A percentile compares a stretch with the other conserved stretches of the same genome.
These are phyloP conservation scores for Helicoverpa armigera DNA, from an alignment of 1,140 invertebrate species.

Conservation along the genomic window DNA sequence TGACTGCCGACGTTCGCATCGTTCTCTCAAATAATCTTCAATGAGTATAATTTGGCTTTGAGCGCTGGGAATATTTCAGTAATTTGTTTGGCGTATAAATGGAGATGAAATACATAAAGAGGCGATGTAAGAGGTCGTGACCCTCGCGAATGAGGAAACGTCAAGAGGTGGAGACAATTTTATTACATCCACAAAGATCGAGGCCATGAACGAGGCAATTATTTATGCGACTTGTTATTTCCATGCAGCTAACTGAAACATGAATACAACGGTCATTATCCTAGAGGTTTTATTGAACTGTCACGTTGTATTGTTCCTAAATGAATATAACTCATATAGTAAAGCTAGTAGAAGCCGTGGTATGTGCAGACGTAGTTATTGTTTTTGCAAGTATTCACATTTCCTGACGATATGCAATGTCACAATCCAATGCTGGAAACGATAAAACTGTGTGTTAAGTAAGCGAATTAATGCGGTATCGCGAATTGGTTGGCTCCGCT, in stretches of 20 bases:
- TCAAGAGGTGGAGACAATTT: slow-evolving; percentile 35
- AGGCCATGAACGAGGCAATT: slow-evolving; percentile 42
- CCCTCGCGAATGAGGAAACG: slow-evolving; percentile 44
- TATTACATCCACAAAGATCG: slow-evolving; percentile 42
- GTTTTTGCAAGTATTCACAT: slow-evolving; percentile 38
- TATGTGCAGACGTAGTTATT: slow-evolving; percentile 13
- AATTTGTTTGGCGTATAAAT: slow-evolving; percentile 47
- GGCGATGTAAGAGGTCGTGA: slow-evolving; percentile 40
- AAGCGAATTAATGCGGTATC: slow-evolving; percentile 71
- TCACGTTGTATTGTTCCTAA: slow-evolving; percentile 4
- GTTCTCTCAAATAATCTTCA: slow-evolving; percentile 51
- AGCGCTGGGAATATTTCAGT: slow-evolving; percentile 47
- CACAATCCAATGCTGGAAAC: slow-evolving; percentile 48
- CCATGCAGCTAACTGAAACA: not conserved
- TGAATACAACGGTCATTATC: slow-evolving; percentile 4
- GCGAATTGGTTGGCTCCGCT: slow-evolving; percentile 70
- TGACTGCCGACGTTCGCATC: slow-evolving; percentile 40
- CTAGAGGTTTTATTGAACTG: slow-evolving; percentile 21
- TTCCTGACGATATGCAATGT: slow-evolving; percentile 47
- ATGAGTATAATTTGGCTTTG: slow-evolving; percentile 49
- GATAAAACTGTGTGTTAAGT: slow-evolving; percentile 63
- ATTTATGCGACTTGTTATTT: slow-evolving; percentile 41
- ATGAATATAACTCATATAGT: not conserved
- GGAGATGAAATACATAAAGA: slow-evolving; percentile 45
- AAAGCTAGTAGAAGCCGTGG: not conserved